Evolutionary conservation across 30 jellyfish, hydroid and myxozoan species (phyloP), one percentile per base, ranked within the genome.

Genomic region (Aurelia aurita complex sp. Pacific): DNA sequence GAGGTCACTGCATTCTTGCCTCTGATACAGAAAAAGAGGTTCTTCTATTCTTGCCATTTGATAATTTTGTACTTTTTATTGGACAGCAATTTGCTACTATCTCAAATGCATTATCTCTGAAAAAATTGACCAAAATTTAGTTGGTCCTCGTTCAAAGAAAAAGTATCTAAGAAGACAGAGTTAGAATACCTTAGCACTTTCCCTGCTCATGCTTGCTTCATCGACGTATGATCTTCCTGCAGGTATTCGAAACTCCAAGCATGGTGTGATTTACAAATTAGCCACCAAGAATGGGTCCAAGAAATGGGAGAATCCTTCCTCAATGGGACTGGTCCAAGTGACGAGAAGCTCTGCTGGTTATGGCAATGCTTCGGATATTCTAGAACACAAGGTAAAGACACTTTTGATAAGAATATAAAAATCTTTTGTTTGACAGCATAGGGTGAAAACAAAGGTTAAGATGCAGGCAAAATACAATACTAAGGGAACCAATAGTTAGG

Each of bases 271-370:
- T 40, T 67, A 64, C 51, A 79, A 71, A 18, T 36, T 71, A 51
- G 77, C 90, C 34, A 69, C 87, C 14, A 87, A 79, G 67, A 77
- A 65, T 69, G 90, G 78, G 34, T 10, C 57, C 15, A 5, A 81
- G 51, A 7, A 62, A 15, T 87, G 90, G 90, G 76, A 87, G 72
- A 87, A 87, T 73, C 90, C 91, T 6, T 62, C 96, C 2, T 13
- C 68, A 2, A 63, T 40, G 29, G 90, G 90, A 5, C 3, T 69
- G 19, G 79, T 87, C 2, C 77, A 64, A 55, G 96, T 87, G 35
- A 67, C 83, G 17, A 77, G 96, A 63, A 87, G 96, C 57, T 87
- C 96, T 1, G 90, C 96, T 9, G 96, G 96, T 52, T 79, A 67
- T 71, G 96, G 96, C 1, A 79, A 80, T 32, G 90, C 91, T 0